Percentiles rank a stretch among this genome's conserved stretches.
These are phyloP conservation scores for Peromyscus aztecus DNA, from an alignment of 2,797 vertebrate genomes.

Conservation along the genomic window DNA sequence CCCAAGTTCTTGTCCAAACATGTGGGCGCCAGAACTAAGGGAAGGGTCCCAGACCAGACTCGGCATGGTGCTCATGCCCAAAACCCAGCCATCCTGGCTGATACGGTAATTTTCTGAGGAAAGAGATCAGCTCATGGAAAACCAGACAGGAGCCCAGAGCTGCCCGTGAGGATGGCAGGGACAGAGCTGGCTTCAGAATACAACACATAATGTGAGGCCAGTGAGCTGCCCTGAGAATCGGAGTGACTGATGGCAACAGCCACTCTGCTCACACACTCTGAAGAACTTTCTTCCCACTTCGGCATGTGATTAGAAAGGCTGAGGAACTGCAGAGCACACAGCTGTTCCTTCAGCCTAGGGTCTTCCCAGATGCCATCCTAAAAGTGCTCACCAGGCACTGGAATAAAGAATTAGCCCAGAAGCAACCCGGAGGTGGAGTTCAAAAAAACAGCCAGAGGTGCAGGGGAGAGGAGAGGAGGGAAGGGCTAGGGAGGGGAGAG, in stretches of 20 bases:
- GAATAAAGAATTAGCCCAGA: constrained; percentile 28
- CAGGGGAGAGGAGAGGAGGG: not conserved
- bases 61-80: constrained; percentile 58
- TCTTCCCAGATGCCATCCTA: not conserved
- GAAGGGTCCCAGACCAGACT: constrained; percentile 22
- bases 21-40: constrained; percentile 14
- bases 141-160: not conserved
- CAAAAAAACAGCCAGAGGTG: not conserved
- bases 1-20: not conserved
- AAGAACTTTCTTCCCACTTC: constrained; percentile 37
- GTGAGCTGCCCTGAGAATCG: not conserved
- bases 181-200: not conserved
- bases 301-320: not conserved
- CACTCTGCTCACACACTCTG: not conserved
- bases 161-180: not conserved
- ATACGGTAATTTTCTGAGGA: constrained; percentile 40
- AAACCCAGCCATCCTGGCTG: constrained; percentile 17
- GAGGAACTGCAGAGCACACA: constrained; percentile 44
- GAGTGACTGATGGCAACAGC: not conserved
- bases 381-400: not conserved
- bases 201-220: not conserved
- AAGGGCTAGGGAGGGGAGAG: too few species aligned
- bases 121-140: not conserved
- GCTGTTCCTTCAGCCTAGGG: not conserved
- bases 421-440: not conserved